Evolutionary conservation across 2,888 invertebrate species (phyloP), one percentile per base, ranked within the genome.

Genomic region (Teinopalpus imperialis): DNA sequence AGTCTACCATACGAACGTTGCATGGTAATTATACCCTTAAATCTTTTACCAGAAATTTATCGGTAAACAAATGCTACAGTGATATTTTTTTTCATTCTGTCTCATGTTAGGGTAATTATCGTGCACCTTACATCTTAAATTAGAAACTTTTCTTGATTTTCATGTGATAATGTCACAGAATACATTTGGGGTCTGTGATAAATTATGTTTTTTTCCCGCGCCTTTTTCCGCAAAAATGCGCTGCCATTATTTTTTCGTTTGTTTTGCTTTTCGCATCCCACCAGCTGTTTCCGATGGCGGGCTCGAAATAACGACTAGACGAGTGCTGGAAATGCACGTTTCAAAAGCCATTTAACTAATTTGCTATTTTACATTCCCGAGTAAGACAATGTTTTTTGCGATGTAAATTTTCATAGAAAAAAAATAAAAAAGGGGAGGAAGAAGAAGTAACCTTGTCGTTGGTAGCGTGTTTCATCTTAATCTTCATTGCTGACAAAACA

Each of bases 211-310:
- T 39, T 47, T 46, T 47, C 51, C 40, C 51, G 49, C 42, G 56
- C 58, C 58, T 59, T 59, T 40, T 63, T 59, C 57, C 58, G 52
- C 55, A 60, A 70, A 69, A 72, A 63, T 66, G 54, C 52, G 53
- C 52, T 21, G 52, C 54, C 55, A 66, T 72, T 66, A 69, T 68
- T 68, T 60, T 59, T 65, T 67, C 62, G 64, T 72, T 69, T 67
- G 61, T 73, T 64, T 66, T 61, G 54, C 52, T 47, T 45, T 39
- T 48, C 52, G 26, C 51, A 40, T 41, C 36, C 35, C 46, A 48
- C 37, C 51, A 52, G 53, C 55, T 56, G 50, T 35, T 44, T 48
- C 30, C 48, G 48, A 52, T 49, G 46, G 27, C 45, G 27, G 31
- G 44, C 53, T 37, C 51, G 47, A 50, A 41, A 40, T 46, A 46